Percentiles rank a stretch among this genome's conserved stretches.
Evolutionary conservation across 2,797 vertebrate genomes (phyloP).

Genomic region (Apogon talboti): DNA sequence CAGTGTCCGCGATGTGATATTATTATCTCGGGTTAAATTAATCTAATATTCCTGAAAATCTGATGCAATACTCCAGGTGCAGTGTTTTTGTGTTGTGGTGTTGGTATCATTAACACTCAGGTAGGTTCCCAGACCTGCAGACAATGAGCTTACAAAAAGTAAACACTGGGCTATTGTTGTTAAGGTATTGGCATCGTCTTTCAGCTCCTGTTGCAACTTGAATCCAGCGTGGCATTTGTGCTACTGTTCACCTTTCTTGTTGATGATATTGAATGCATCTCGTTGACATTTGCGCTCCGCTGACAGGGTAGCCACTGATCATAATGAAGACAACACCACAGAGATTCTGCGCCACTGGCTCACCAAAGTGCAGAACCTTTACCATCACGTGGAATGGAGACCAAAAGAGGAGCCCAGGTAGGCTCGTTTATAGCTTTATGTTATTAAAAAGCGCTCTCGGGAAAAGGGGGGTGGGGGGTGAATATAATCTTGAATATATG

Average conservation of each 20-base stretch:
- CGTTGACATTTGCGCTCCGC: conserved; percentile 23
- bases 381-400: conserved; percentile 94
- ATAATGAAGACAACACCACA: conserved; percentile 92
- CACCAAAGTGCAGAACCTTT: conserved; percentile 87
- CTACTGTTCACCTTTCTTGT: conserved; percentile 2
- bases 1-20: background rate
- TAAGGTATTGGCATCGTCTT: conserved; percentile 53
- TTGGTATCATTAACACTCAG: conserved; percentile 39
- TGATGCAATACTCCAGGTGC: background rate
- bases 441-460: background rate
- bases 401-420: conserved; percentile 89
- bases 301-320: conserved; percentile 92
- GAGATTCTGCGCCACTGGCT: conserved; percentile 90
- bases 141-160: conserved; percentile 48
- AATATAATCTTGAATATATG: background rate
- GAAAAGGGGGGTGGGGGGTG: too few relatives aligned
- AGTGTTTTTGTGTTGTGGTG: conserved; percentile 15
- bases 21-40: background rate
- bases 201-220: conserved; percentile 32
- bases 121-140: conserved; percentile 51
- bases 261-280: background rate
- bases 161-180: conserved; percentile 57
- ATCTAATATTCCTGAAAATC: background rate
- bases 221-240: conserved; percentile 3
- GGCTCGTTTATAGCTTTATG: conserved; percentile 31